Evolutionary conservation across 2,888 invertebrate genomes (phyloP).

Genomic region (Prosapia bicincta): DNA sequence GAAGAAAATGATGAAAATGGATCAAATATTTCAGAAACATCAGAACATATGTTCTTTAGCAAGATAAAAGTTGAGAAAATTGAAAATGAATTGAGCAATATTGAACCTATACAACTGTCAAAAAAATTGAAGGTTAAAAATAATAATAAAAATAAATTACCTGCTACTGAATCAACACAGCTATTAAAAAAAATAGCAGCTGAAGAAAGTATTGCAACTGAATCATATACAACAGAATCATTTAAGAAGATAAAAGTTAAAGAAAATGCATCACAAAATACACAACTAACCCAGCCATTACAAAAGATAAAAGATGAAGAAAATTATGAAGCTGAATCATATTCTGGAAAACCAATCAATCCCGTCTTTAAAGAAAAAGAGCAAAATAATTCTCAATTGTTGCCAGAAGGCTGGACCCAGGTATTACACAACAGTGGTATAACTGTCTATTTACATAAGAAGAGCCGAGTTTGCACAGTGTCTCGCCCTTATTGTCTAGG

Average conservation of each 20-base stretch:
- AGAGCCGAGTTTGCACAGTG: slow-evolving; percentile 83
- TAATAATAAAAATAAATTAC: too few relatives aligned
- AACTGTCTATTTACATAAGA: slow-evolving; percentile 90
- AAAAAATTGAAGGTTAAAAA: too few relatives aligned
- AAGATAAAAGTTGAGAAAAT: too few relatives aligned
- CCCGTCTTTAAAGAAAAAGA: slow-evolving; percentile 60
- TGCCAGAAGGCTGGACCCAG: slow-evolving; percentile 96
- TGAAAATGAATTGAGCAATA: too few relatives aligned
- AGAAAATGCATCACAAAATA: too few relatives aligned
- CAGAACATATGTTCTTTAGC: slow-evolving; percentile 16
- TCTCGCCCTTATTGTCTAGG: slow-evolving; percentile 95
- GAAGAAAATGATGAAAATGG: slow-evolving; percentile 2
- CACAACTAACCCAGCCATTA: too few relatives aligned
- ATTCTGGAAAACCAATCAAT: not conserved
- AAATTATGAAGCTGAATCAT: not conserved
- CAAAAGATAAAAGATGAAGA: slow-evolving; percentile 2
- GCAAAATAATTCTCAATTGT: slow-evolving; percentile 87
- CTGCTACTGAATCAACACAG: too few relatives aligned
- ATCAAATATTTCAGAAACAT: not conserved
- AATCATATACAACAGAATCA: too few relatives aligned
- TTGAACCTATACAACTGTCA: too few relatives aligned
- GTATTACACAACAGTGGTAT: slow-evolving; percentile 95
- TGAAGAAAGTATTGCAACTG: too few relatives aligned
- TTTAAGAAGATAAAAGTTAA: too few relatives aligned
- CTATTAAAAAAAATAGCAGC: too few relatives aligned